A percentile compares a stretch with the other conserved stretches of the same genome.
Evolutionary conservation across 1,140 invertebrate species (phyloP).

Genomic region (Cydia amplana): DNA sequence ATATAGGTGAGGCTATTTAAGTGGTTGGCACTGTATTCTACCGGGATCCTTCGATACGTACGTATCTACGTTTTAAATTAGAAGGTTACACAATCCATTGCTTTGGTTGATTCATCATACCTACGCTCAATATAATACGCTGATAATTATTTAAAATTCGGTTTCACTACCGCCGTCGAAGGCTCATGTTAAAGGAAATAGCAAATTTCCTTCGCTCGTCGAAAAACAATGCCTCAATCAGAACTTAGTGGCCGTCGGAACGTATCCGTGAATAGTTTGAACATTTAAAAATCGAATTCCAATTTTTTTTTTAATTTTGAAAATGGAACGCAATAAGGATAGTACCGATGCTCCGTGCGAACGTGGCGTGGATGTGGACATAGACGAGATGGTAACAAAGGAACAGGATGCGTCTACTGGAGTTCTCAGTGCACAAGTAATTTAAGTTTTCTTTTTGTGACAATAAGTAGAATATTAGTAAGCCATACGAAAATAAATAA

Average conservation of each 20-base stretch:
- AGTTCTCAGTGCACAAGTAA: slow-evolving; percentile 49
- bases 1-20: too few species aligned
- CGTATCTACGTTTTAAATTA: too few species aligned
- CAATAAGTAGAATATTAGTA: too few species aligned
- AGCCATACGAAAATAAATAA: too few species aligned
- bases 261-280: slow-evolving; percentile 2
- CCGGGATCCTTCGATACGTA: too few species aligned
- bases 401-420: slow-evolving; percentile 55
- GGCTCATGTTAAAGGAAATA: slow-evolving; percentile 29
- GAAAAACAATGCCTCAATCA: slow-evolving; percentile 11
- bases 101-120: neutral
- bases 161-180: slow-evolving; percentile 18
- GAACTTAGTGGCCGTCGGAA: slow-evolving; percentile 2
- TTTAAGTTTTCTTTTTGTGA: slow-evolving; percentile 18
- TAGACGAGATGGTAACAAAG: slow-evolving; percentile 51
- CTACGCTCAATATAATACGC: neutral
- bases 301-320: slow-evolving; percentile 18
- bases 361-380: slow-evolving; percentile 38
- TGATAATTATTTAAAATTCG: slow-evolving; percentile 10
- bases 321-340: slow-evolving; percentile 30
- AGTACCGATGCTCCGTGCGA: slow-evolving; percentile 35
- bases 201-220: slow-evolving; percentile 24
- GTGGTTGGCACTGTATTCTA: too few species aligned
- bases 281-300: neutral
- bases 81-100: neutral